Evolutionary conservation across 2,113 vertebrate genomes (phyloP), one percentile per base, ranked within the genome.

Genomic region (Monopterus albus): DNA sequence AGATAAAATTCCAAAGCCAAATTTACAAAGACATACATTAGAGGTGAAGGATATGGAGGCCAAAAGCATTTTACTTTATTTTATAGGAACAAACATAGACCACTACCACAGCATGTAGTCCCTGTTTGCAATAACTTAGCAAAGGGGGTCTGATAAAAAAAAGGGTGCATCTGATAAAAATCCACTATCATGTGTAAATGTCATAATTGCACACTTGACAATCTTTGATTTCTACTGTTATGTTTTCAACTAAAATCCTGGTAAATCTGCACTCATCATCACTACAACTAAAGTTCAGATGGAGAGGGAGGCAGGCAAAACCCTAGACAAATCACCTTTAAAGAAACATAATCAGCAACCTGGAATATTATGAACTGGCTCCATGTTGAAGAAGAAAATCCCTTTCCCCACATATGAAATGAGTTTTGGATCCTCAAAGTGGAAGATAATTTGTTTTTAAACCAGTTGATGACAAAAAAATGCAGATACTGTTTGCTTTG

Each of bases 401-500:
- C 11, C 23, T 45, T 36, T 55, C 13, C 10, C 4, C n/a, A 59
- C 15, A 56, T 52, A 35, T 64, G n/a, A 59, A 68, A 39, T 11
- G 1, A 31, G 10, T 50, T 75, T 57, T 21, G 49, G 33, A 25
- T 47, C 7, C 38, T 63, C 25, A 29, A 23, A 50, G 33, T 53
- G 25, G 17, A 13, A 56, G 21, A 43, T 57, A 33, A 68, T 58
- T 53, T 58, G 33, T 4, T 62, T 43, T 61, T 3, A 36, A 58
- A 68, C n/a, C 15, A 2, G 38, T 6, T 45, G 17, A 15, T 45
- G 52, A 25, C 17, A 40, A 55, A 45, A 38, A 43, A n/a, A 12
- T 14, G 6, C 6, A 59, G 47, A 61, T 61, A 61, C 42, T 65
- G 47, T 50, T 64, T 68, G 35, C 29, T 33, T 53, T 23, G 14